phyloP scores from a whole-genome alignment of 2,797 vertebrate genomes.

The Eremophila alpestris region DNA sequence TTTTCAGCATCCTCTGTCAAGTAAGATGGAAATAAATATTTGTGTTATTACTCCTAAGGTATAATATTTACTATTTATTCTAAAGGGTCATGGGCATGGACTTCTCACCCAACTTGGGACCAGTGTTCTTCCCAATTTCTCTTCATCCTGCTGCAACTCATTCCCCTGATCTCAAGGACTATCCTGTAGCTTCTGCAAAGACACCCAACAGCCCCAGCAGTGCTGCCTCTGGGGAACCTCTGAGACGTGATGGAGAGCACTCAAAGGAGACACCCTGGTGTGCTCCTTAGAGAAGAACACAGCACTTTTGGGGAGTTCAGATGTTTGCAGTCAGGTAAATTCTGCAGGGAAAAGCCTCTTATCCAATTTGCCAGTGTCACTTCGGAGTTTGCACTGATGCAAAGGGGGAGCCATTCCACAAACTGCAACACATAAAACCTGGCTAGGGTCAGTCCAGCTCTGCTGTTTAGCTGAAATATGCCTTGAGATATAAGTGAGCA shows the following conservation, averaged over 20 bases:
- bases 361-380: not conserved
- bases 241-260: not conserved
- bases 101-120: not conserved
- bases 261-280: not conserved
- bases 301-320: not conserved
- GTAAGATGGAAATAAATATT: not conserved
- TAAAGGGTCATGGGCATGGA: not conserved
- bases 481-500: not conserved
- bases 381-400: conserved; percentile 22
- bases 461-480: conserved; percentile 24
- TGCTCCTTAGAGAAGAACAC: not conserved
- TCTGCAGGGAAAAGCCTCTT: not conserved
- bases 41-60: not conserved
- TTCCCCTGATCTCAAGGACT: not conserved
- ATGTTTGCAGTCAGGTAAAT: not conserved
- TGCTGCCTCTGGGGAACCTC: not conserved
- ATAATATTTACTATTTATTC: not conserved
- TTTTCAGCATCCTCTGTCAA: not conserved
- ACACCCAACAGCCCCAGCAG: not conserved
- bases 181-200: not conserved
- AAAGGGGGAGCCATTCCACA: conserved; percentile 34
- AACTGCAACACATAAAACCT: not conserved
- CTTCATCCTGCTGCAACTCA: not conserved
- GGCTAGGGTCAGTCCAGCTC: not conserved
- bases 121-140: not conserved